Base-by-base conservation (phyloP, 92 coral and sea anemone species). In the Phenganax marumi region DNA sequence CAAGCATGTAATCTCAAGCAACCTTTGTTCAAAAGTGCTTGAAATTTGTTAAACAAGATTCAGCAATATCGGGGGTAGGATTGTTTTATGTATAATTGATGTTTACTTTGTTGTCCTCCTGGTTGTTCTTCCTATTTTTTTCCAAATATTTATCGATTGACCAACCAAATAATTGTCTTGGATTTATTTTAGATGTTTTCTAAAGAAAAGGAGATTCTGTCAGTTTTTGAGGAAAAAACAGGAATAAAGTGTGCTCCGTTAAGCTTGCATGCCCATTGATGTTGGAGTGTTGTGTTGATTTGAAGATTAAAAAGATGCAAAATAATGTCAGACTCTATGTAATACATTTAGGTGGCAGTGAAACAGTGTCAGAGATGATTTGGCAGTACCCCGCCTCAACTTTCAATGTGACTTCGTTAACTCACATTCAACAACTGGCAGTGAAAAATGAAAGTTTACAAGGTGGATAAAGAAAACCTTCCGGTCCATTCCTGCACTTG, bases 151-250 rank as follows among this genome's bases (percentile, higher is more conserved):
- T 11, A 65, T 14, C 22, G 12, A 11, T 56, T 19, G 21, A 8
- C 21, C 21, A 56, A 8, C 43, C 18, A 14, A 24, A 21, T 55
- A 11, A n/a, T 9, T 76, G 47, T 70, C 12, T 50, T 69, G 43
- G 19, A 18, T 43, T 87, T 3, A 33, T 81, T 60, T 22, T 71
- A 95, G 98, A 95, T 95, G 98, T 92, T 88, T 68, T 51, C 76
- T 60, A 95, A 90, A 86, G 98, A 95, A 79, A 75, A 89, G 33
- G 92, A 90, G 75, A 87, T 95, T 10, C 77, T 95, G 21, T 84
- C 86, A 4, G 91, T 83, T 51, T 85, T 92, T 69, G 91, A 88
- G 88, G 76, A 71, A 73, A 57, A 72, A 54, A 92, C 96, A 74
- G 98, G 93, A 79, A 89, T 87, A 72, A 81, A 86, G 50, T 50